Percentiles rank a stretch among this genome's conserved stretches.
Evolutionary conservation across 2,797 vertebrate genomes (phyloP).

Genomic region (Tamandua tetradactyla): DNA sequence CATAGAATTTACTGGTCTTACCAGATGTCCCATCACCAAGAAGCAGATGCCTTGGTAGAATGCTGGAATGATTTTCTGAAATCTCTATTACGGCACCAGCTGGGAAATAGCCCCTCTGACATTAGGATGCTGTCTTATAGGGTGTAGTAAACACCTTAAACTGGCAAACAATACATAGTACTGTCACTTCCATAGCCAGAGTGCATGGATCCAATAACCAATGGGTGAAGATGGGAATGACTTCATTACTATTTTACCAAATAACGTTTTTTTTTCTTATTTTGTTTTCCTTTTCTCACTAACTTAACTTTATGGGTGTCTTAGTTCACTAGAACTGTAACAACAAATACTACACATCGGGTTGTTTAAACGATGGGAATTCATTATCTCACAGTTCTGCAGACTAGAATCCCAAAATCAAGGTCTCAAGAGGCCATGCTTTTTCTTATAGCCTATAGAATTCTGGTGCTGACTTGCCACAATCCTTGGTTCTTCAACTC

Average conservation of each 20-base stretch:
- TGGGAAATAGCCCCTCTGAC: not conserved
- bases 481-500: too few relatives aligned
- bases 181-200: not conserved
- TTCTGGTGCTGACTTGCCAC: too few relatives aligned
- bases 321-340: too few relatives aligned
- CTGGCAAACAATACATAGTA: not conserved
- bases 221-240: not conserved
- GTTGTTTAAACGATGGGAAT: too few relatives aligned
- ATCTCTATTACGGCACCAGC: not conserved
- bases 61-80: not conserved
- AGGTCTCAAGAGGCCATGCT: too few relatives aligned
- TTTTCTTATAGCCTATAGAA: too few relatives aligned
- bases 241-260: not conserved
- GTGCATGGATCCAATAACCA: not conserved
- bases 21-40: not conserved
- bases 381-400: too few relatives aligned
- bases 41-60: not conserved
- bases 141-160: not conserved
- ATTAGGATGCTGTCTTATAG: not conserved
- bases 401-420: too few relatives aligned
- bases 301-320: not conserved
- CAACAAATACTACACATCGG: too few relatives aligned
- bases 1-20: not conserved
- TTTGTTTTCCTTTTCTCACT: too few relatives aligned
- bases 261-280: not conserved